Base-by-base conservation (phyloP, 2,113 vertebrate species). In the Brachionichthys hirsutus region DNA sequence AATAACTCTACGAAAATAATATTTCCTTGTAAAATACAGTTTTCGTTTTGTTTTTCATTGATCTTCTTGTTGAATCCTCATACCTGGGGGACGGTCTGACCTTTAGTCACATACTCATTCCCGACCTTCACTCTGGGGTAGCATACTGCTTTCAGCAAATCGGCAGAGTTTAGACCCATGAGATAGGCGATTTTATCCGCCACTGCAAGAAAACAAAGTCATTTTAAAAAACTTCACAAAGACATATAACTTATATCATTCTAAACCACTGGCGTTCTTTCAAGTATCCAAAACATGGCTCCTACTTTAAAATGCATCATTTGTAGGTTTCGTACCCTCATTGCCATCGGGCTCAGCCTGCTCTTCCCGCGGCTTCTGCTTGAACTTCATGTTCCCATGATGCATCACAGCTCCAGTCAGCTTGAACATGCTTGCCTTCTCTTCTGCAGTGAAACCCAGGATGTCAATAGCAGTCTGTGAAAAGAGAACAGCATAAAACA, bases 321-420 rank as follows among this genome's bases (percentile, higher is more conserved):
- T 36, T 45, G 6, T 19, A 15, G 51, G 11, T 50, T 16, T 44
- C 43, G 17, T 91, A 95, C 95, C 94, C 89, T 96, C 94, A 67
- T 78, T 95, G 90, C 93, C 93, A 69, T 96, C 94, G 68, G 94
- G 89, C 77, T 97, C 93, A 52, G 93, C 93, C 79, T 95, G 93
- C 78, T 95, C 94, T 74, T 96, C 94, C 75, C 95, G 86, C 71
- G 90, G 93, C 82, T 95, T 95, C 72, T 95, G 93, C 80, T 97
- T 97, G 70, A 98, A 97, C 89, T 94, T 97, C 94, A 95, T 94
- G 73, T 94, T 95, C 56, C 94, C 94, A 15, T 97, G 94, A 84
- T 94, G 93, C 92, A 95, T 91, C 78, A 93, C 94, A 75, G 93
- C 91, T 85, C 94, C 95, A 35, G 92, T 93, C 75, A 96, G 89